Evolutionary conservation across 2,113 vertebrate genomes (phyloP), one percentile per base, ranked within the genome.

Genomic region (Callorhinus ursinus): DNA sequence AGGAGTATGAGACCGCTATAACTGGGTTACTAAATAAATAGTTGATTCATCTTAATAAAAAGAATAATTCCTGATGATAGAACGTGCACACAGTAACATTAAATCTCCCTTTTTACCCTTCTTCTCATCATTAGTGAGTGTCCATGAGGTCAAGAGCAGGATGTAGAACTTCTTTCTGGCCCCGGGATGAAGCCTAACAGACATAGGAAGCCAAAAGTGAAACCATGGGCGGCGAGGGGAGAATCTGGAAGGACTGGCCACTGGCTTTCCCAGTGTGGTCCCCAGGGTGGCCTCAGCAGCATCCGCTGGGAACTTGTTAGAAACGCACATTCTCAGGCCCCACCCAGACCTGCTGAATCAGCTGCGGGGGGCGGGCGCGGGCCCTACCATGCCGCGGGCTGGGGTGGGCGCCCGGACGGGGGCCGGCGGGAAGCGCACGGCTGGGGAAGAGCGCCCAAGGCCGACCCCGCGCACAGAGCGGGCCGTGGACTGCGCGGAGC

Each of bases 321-420:
- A 83, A 82, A 31, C 0, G 77, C 51, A 13, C n/a, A 4, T 65
- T 2, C 39, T 28, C 49, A 24, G 46, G n/a, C n/a, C 33, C 26
- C 81, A 26, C 61, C 51, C 16, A 59, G 59, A 28, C 65, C 72
- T 39, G 89, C 63, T 2, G 16, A 13, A 33, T 57, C 57, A 8
- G 10, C 33, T 8, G 65, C 31, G 0, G 6, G 2, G 5, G 28
- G 65, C 28, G 14, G 1, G 14, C 14, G 14, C 13, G 31, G 14
- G 63, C 15, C 31, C 63, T 16, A 15, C 31, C 65, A 24, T 7
- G 39, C 39, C 0, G 1, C 12, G 12, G 22, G 24, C 71, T 7
- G 22, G 71, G 36, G 11, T 22, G 22, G 36, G 39, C 39, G 12
- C 12, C 12, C 12, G 24, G 6, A 42, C 14, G 72, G 9, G 24